Evolutionary conservation across 2,888 invertebrate genomes (phyloP).

Genomic region (Plebejus melissa): DNA sequence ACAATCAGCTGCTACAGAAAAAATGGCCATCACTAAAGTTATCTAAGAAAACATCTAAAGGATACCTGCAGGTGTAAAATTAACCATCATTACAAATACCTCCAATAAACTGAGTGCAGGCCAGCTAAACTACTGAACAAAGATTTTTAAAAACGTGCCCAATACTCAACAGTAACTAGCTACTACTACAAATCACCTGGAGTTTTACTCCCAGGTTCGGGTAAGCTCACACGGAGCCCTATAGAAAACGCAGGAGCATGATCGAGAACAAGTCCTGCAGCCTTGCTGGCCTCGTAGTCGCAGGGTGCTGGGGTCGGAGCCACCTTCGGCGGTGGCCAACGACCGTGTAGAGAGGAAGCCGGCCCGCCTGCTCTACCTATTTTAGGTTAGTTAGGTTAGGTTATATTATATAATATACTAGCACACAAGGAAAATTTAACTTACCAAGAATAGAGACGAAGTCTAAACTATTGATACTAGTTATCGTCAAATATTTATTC

Average conservation of each 20-base stretch:
- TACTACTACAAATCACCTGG: constrained; percentile 68
- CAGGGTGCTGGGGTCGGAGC: constrained; percentile 91
- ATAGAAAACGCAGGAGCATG: constrained; percentile 82
- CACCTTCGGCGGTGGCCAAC: constrained; percentile 83
- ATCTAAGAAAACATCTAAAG: background rate
- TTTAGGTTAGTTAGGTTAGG: background rate
- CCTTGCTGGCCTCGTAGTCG: constrained; percentile 90
- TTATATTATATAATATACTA: background rate
- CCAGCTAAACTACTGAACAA: background rate
- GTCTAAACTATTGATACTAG: background rate
- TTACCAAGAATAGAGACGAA: background rate
- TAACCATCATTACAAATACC: background rate
- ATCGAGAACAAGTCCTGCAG: constrained; percentile 75
- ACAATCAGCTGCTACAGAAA: background rate
- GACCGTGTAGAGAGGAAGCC: constrained; percentile 88
- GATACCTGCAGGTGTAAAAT: background rate
- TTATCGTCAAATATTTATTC: background rate
- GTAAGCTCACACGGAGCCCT: constrained; percentile 75
- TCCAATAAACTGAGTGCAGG: background rate
- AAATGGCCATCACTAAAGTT: background rate
- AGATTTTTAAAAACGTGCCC: constrained; percentile 21
- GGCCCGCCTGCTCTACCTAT: constrained; percentile 84
- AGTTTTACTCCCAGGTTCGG: constrained; percentile 63
- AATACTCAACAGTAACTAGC: constrained; percentile 17
- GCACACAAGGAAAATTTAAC: background rate